These are phyloP conservation scores for Odontamblyopus lacepedii DNA, from an alignment of 2,797 vertebrate species.

Conservation along the genomic window DNA sequence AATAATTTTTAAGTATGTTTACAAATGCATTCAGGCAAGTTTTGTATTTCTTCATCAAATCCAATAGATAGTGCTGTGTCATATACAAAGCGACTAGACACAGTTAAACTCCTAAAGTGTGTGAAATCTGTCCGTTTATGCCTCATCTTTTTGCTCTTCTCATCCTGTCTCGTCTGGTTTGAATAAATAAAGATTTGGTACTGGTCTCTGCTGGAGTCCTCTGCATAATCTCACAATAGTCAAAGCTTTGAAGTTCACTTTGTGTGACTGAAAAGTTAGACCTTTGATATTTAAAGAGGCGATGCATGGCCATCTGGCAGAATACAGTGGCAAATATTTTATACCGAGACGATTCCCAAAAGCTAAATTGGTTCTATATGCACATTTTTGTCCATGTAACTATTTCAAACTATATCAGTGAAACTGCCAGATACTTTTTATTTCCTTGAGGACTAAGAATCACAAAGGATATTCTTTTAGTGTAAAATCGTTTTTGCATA, in stretches of 20 bases:
- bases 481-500: not conserved
- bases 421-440: not conserved
- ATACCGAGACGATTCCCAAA: not conserved
- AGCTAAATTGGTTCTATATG: not conserved
- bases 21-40: not conserved
- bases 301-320: not conserved
- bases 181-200: constrained; percentile 5
- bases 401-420: not conserved
- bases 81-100: constrained; percentile 2
- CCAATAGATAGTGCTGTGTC: not conserved
- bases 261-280: not conserved
- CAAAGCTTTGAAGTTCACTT: constrained; percentile 6
- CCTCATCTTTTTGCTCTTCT: not conserved
- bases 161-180: not conserved
- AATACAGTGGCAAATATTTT: not conserved
- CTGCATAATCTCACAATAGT: not conserved
- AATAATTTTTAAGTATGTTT: not conserved
- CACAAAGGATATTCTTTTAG: not conserved
- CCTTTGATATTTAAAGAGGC: not conserved
- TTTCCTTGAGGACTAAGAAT: not conserved
- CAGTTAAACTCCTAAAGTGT: not conserved
- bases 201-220: constrained; percentile 3
- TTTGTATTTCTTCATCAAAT: not conserved
- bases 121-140: not conserved
- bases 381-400: not conserved